Percentiles rank a stretch among this genome's conserved stretches.
Evolutionary conservation across 2,888 invertebrate species (phyloP).

Genomic region (Agrotis ipsilon): DNA sequence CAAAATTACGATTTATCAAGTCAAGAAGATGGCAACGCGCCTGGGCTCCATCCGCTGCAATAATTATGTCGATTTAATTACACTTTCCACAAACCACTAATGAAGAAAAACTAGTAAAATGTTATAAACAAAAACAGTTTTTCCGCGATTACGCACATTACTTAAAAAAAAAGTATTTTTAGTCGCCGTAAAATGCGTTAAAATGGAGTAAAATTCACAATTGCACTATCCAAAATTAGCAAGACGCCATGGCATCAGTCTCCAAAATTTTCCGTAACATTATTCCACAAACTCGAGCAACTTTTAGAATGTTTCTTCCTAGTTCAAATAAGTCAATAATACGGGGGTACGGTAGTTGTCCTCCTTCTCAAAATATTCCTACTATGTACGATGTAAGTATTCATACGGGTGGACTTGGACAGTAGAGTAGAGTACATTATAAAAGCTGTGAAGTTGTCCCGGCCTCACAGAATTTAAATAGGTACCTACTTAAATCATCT

Average conservation of each 20-base stretch:
- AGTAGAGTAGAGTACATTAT: neutral
- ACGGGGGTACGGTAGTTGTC: neutral
- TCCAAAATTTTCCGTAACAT: conserved; percentile 2
- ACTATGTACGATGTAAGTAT: conserved; percentile 71
- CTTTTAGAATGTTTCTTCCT: neutral
- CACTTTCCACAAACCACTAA: neutral
- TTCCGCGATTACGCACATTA: neutral
- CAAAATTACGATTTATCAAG: too few relatives aligned
- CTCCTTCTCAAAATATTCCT: conserved; percentile 52
- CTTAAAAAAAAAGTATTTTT: neutral
- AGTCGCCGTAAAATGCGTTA: neutral
- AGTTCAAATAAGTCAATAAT: neutral
- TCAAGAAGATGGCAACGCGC: too few relatives aligned
- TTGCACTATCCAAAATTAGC: neutral
- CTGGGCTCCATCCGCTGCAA: neutral
- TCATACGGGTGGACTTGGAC: neutral
- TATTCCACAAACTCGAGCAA: neutral
- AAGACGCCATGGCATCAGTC: conserved; percentile 28
- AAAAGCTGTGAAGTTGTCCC: too few relatives aligned
- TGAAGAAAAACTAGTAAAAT: neutral
- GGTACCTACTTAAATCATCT: too few relatives aligned
- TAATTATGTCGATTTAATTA: neutral
- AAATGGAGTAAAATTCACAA: conserved; percentile 9
- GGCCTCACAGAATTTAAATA: too few relatives aligned
- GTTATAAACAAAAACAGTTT: too few relatives aligned